phyloP scores from a whole-genome alignment of 2,888 invertebrate species.

The Spatulosminthurus flaviceps region DNA sequence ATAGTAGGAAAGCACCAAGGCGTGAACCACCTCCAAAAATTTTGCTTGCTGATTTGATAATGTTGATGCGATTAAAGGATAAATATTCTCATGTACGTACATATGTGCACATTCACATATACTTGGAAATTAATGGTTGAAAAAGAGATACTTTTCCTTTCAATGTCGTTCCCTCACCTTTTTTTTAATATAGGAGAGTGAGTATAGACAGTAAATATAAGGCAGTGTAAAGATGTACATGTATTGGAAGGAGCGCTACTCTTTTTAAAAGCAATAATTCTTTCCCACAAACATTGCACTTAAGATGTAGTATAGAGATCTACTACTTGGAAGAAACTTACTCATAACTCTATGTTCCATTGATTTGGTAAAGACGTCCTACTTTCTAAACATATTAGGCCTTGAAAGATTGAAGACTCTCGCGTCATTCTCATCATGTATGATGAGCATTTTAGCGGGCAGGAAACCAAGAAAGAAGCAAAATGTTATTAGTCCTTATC shows the following conservation, averaged over 20 bases:
- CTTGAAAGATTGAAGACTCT: slow-evolving; percentile 32
- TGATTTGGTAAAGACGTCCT: slow-evolving; percentile 40
- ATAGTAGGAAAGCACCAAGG: slow-evolving; percentile 6
- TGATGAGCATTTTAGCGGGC: slow-evolving; percentile 6
- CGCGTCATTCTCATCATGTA: slow-evolving; percentile 29
- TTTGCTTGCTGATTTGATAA: background rate
- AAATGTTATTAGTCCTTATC: background rate
- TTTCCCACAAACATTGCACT: background rate
- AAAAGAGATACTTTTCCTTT: background rate
- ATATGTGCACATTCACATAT: background rate
- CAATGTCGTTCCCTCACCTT: background rate
- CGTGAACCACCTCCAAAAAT: slow-evolving; percentile 7
- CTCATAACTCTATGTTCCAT: slow-evolving; percentile 20
- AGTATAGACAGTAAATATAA: too few species aligned
- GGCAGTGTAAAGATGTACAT: too few species aligned
- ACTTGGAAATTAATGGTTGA: background rate
- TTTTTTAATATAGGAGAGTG: too few species aligned
- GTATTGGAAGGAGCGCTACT: too few species aligned
- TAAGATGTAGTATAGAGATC: background rate
- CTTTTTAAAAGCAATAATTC: too few species aligned
- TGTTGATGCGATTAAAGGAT: background rate
- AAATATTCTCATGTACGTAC: too few species aligned
- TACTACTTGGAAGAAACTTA: background rate
- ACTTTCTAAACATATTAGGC: slow-evolving; percentile 44
- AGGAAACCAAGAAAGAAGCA: slow-evolving; percentile 4